Base-by-base conservation (phyloP, 2,113 vertebrate species). In the Nanorana parkeri region DNA sequence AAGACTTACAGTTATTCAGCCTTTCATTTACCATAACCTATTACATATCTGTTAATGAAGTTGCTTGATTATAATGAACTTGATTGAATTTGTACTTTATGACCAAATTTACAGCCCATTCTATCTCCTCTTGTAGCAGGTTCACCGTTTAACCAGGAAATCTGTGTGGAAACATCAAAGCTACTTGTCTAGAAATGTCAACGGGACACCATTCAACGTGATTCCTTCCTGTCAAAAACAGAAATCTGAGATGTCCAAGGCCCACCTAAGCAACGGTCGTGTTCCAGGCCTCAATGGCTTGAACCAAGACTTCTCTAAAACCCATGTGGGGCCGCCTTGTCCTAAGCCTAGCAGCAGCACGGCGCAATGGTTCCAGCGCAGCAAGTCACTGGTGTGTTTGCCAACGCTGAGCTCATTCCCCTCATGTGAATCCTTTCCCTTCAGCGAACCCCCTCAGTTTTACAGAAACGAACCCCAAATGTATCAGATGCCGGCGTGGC, bases 311-410 rank as follows among this genome's bases (percentile, higher is more conserved):
- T 77, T 89, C 26, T 86, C 90, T 0, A 26, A 61, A 51, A 86
- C 68, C 13, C 89, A 66, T 69, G 91, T 88, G 72, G 89, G 87
- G n/a, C 85, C 64, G 68, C 80, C 23, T 17, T 86, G 83, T 10
- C 84, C 86, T 21, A 85, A 71, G 28, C 51, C 84, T 36, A 7
- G 32, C 36, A 91, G 88, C 65, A 84, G 84, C 51, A 73, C 80
- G 20, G 86, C 89, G 3, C 91, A 93, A 90, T 88, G 90, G 10
- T 94, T 92, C 84, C 91, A 91, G 36, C 91, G 90, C 56, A 95
- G 95, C 32, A 91, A 90, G 51, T 99, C 97, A 58, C 87, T 96
- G 54, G 96, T 94, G 84, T 97, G 95, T 58, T 88, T 98, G 65
- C 95, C 96, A n/a, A 93, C 93, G 0, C 82, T 83, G 29, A 92